Conservation (phyloP, 2,113 vertebrate species). For the Oncorhynchus mykiss region DNA sequence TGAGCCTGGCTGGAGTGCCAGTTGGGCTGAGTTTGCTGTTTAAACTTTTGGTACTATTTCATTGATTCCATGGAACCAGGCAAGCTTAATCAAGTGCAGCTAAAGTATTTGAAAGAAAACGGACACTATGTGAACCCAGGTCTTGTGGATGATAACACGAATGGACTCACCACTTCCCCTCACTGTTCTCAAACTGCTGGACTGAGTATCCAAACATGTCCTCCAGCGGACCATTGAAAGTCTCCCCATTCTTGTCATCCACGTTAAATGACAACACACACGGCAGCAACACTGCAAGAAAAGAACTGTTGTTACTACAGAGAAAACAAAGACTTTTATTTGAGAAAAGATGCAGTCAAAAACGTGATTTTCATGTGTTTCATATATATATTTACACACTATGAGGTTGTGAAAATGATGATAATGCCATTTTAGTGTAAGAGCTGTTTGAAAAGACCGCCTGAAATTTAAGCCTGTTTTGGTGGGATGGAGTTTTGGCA, state of each 20-base stretch:
- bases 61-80: constrained; percentile 11
- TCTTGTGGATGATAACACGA: background rate
- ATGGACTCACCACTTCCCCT: constrained; percentile 91
- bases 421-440: no score
- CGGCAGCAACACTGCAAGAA: constrained; percentile 71
- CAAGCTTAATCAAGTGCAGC: background rate
- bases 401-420: no score
- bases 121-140: background rate
- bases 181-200: constrained; percentile 95
- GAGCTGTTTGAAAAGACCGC: no score
- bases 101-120: background rate
- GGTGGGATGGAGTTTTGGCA: no score
- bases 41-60: no score
- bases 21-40: no score
- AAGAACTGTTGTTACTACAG: background rate
- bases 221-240: constrained; percentile 86
- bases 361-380: no score
- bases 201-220: constrained; percentile 97
- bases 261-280: constrained; percentile 83
- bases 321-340: background rate
- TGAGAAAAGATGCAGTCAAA: no score
- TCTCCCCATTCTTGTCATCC: constrained; percentile 90
- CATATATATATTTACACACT: no score
- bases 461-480: no score
- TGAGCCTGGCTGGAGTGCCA: no score